Evolutionary conservation across 2,888 invertebrate species (phyloP).

Genomic region (Gonocerus acuteangulatus): DNA sequence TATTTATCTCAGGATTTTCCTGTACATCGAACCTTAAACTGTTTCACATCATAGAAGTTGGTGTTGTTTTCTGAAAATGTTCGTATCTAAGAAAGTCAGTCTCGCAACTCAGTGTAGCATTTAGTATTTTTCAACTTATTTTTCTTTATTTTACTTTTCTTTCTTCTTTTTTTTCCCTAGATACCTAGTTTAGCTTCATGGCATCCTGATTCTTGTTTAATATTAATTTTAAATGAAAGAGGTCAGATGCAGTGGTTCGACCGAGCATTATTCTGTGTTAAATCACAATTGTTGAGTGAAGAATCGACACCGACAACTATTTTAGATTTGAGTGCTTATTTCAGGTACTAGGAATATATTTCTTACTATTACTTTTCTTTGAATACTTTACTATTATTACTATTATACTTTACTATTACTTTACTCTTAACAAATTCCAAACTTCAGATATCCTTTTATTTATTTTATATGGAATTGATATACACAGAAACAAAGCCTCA

Average conservation of each 20-base stretch:
- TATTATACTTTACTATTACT: background rate
- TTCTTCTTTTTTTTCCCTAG: constrained; percentile 42
- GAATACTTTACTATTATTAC: background rate
- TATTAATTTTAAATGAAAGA: constrained; percentile 60
- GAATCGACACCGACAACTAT: constrained; percentile 55
- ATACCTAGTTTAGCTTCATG: constrained; percentile 60
- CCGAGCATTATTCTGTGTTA: constrained; percentile 58
- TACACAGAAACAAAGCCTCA: too few relatives aligned
- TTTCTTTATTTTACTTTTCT: too few relatives aligned
- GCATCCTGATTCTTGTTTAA: constrained; percentile 62
- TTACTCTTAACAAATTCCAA: constrained; percentile 44
- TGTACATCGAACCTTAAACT: too few relatives aligned
- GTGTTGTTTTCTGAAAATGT: too few relatives aligned
- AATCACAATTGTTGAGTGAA: constrained; percentile 59
- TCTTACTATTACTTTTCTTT: background rate
- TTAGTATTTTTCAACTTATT: too few relatives aligned
- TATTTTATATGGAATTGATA: too few relatives aligned
- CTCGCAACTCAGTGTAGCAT: too few relatives aligned
- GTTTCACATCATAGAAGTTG: too few relatives aligned
- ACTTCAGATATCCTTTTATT: too few relatives aligned
- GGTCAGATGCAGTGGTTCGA: constrained; percentile 71
- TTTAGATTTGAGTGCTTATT: constrained; percentile 58
- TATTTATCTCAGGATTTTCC: too few relatives aligned
- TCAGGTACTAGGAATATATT: constrained; percentile 45
- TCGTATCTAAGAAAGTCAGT: too few relatives aligned